A percentile compares a stretch with the other conserved stretches of the same genome.
Evolutionary conservation across 2,888 invertebrate genomes (phyloP).

Genomic region (Xestia ashworthii): DNA sequence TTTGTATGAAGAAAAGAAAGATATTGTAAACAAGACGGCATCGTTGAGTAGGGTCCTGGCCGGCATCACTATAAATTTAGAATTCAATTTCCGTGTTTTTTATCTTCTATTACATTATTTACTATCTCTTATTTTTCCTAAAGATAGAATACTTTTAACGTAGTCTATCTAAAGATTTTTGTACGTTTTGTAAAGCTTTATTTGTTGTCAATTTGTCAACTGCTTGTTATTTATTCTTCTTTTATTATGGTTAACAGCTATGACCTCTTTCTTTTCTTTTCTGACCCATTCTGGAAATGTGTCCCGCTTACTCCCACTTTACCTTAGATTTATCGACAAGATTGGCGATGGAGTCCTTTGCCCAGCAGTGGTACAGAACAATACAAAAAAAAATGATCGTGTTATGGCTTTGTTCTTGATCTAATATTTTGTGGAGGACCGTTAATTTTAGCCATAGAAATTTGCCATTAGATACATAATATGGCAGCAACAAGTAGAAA

Average conservation of each 20-base stretch:
- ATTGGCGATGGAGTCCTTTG: too few species aligned
- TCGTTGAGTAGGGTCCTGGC: background rate
- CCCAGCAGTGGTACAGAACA: too few species aligned
- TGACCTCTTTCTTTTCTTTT: background rate
- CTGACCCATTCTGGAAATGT: too few species aligned
- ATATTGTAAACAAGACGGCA: slow-evolving; percentile 28
- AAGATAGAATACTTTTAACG: background rate
- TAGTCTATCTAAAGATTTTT: background rate
- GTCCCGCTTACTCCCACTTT: too few species aligned
- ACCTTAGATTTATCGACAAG: too few species aligned
- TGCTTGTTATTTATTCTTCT: slow-evolving; percentile 11
- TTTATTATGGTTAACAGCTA: background rate
- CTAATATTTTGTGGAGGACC: background rate
- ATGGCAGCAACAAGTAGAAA: background rate
- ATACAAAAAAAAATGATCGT: too few species aligned
- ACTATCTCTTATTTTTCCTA: background rate
- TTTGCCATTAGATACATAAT: background rate
- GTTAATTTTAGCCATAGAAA: background rate
- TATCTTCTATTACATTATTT: slow-evolving; percentile 12
- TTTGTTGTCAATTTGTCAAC: background rate
- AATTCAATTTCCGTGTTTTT: slow-evolving; percentile 5
- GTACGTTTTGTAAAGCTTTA: background rate
- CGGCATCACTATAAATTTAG: slow-evolving; percentile 35
- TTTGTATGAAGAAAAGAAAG: slow-evolving; percentile 38
- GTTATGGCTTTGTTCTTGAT: background rate